Percentiles rank a stretch among this genome's conserved stretches.
Evolutionary conservation across 2,113 vertebrate species (phyloP).

Genomic region (Protomyctophum bolini): DNA sequence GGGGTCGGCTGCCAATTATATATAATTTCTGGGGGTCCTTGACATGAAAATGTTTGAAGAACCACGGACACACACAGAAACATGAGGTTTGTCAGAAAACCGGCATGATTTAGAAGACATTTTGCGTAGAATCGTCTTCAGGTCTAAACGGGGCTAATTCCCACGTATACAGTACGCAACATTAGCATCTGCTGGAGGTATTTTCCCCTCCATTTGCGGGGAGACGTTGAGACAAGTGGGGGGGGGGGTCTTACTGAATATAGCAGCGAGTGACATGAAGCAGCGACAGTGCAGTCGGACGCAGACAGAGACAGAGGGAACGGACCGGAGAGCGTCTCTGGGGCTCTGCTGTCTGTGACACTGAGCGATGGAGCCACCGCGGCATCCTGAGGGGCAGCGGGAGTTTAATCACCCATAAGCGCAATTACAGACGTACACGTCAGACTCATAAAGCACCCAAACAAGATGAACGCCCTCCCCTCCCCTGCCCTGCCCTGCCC

Average conservation of each 20-base stretch:
- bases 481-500: conserved; percentile 53
- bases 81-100: no score
- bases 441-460: conserved; percentile 82
- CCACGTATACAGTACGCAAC: no score
- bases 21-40: no score
- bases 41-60: no score
- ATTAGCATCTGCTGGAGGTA: conserved; percentile 5
- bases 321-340: conserved; percentile 38
- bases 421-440: conserved; percentile 81
- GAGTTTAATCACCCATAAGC: conserved; percentile 88
- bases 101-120: no score
- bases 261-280: conserved; percentile 6
- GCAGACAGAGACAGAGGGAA: conserved; percentile 33
- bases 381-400: conserved; percentile 78
- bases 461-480: conserved; percentile 78
- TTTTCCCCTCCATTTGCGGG: neutral
- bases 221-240: neutral
- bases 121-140: no score
- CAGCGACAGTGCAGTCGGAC: conserved; percentile 20
- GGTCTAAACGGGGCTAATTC: no score
- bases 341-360: conserved; percentile 36
- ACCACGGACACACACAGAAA: no score
- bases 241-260: neutral
- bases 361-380: conserved; percentile 75
- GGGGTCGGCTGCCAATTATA: no score